These are phyloP conservation scores for Falco rusticolus DNA, from an alignment of 2,797 vertebrate genomes.

Conservation along the genomic window DNA sequence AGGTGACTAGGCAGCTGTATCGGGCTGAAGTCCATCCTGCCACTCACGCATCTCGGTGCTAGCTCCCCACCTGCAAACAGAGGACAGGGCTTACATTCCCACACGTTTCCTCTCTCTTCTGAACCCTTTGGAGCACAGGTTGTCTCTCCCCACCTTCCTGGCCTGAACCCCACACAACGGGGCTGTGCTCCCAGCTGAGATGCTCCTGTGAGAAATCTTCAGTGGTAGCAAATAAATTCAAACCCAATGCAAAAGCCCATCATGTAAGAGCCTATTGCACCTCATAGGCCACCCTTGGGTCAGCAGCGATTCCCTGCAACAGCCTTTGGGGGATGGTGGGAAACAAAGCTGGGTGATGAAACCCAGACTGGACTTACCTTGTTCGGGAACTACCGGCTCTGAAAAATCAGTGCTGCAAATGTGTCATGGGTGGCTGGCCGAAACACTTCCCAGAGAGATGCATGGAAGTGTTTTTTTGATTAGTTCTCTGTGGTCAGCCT, in stretches of 20 bases:
- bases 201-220: background rate
- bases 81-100: background rate
- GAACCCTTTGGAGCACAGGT: background rate
- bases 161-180: rapidly evolving
- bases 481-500: rapidly evolving
- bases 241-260: background rate
- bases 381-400: background rate
- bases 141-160: background rate
- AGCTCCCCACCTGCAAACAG: background rate
- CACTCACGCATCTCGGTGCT: background rate
- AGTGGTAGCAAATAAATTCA: background rate
- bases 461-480: background rate
- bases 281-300: background rate
- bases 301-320: background rate
- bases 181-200: background rate
- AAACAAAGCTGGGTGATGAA: background rate
- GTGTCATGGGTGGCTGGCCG: background rate
- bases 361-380: background rate
- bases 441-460: background rate
- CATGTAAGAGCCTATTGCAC: background rate
- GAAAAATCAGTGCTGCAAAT: background rate
- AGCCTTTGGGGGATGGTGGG: background rate
- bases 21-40: background rate
- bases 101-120: background rate
- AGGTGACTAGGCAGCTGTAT: background rate